Evolutionary conservation across 2,113 vertebrate genomes (phyloP).

Genomic region (Peromyscus californicus): DNA sequence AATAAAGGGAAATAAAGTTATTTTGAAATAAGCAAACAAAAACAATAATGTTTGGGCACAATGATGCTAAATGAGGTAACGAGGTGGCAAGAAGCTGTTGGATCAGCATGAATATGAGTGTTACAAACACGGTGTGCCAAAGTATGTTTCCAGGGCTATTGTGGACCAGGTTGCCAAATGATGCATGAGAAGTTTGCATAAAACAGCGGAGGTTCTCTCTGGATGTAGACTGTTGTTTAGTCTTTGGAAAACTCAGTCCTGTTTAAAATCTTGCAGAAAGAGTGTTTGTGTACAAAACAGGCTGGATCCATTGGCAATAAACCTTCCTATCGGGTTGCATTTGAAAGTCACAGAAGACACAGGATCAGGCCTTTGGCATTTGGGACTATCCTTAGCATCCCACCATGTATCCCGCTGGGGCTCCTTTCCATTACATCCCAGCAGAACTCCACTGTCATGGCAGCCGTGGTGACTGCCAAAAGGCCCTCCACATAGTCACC

Average conservation of each 20-base stretch:
- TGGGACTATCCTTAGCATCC: not conserved
- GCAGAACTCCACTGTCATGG: not conserved
- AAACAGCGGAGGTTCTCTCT: not conserved
- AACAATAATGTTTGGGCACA: not conserved
- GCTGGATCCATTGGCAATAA: not conserved
- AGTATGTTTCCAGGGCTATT: not conserved
- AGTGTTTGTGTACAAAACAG: constrained; percentile 13
- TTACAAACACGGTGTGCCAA: not conserved
- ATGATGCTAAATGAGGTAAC: not conserved
- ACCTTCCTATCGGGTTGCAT: not conserved
- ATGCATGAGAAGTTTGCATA: not conserved
- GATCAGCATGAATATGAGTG: not conserved
- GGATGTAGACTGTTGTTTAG: not conserved
- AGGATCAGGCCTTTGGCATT: not conserved
- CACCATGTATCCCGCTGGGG: not conserved
- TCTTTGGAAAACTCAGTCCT: not conserved
- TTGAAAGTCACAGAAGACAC: not conserved
- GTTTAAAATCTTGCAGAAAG: constrained; percentile 2
- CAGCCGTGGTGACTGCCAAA: not conserved
- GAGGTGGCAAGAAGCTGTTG: not conserved
- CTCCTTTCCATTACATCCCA: not conserved
- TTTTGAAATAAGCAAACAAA: not conserved
- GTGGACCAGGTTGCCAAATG: not conserved
- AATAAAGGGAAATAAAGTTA: not conserved
- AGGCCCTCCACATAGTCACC: not conserved